Conservation (phyloP, 1,140 invertebrate genomes). For the Kradibia gibbosae region DNA sequence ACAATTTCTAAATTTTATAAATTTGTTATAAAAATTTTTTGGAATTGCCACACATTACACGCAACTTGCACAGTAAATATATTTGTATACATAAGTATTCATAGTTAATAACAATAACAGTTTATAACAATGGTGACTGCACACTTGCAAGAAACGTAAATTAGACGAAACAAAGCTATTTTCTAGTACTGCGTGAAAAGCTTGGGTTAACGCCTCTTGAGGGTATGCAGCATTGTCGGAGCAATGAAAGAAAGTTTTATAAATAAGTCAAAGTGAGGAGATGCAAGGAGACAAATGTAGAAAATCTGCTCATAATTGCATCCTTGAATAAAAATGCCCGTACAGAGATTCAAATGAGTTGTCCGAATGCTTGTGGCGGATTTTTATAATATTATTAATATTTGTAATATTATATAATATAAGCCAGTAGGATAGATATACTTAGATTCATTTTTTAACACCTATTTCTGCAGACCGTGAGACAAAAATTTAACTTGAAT, state of each 20-base stretch:
- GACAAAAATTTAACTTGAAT: too few species aligned
- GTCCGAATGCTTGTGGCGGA: neutral
- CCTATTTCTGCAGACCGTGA: too few species aligned
- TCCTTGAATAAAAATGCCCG: conserved; percentile 4
- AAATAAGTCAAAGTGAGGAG: conserved; percentile 19
- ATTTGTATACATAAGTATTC: neutral
- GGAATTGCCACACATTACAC: neutral
- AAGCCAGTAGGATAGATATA: too few species aligned
- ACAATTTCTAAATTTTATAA: too few species aligned
- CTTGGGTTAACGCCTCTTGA: neutral
- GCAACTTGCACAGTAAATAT: neutral
- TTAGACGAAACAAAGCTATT: conserved; percentile 33
- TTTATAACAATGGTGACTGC: neutral
- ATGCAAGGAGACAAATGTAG: conserved; percentile 10
- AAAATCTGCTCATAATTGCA: conserved; percentile 33
- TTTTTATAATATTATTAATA: neutral
- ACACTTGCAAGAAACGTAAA: neutral
- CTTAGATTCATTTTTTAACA: too few species aligned
- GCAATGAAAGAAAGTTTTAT: conserved; percentile 9
- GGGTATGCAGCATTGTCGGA: neutral
- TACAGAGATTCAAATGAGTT: neutral
- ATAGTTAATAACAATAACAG: too few species aligned
- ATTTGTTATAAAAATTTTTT: too few species aligned
- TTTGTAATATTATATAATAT: neutral
- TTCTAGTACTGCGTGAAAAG: conserved; percentile 2